phyloP scores from a whole-genome alignment of 2,888 invertebrate genomes.

The Panzeria rudis region DNA sequence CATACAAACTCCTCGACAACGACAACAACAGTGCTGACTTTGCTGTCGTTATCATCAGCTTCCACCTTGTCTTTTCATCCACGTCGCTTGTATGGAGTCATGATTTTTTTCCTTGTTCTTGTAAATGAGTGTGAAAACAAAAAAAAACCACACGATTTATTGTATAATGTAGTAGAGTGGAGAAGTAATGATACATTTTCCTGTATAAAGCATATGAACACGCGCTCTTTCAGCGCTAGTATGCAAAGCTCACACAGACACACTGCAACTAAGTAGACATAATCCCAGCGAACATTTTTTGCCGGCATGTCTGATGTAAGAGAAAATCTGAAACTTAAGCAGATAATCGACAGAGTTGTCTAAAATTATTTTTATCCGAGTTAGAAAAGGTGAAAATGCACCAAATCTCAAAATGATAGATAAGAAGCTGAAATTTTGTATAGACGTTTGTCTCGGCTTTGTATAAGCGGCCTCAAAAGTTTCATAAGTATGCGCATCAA shows the following conservation, averaged over 20 bases:
- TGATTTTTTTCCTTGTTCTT: slow-evolving; percentile 25
- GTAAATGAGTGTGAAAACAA: slow-evolving; percentile 14
- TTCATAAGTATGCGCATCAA: too few relatives aligned
- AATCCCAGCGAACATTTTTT: too few relatives aligned
- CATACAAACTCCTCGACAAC: slow-evolving; percentile 18
- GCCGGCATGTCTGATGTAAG: too few relatives aligned
- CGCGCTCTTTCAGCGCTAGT: slow-evolving; percentile 51
- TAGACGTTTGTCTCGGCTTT: too few relatives aligned
- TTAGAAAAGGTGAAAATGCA: too few relatives aligned
- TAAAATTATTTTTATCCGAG: too few relatives aligned
- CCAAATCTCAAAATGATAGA: too few relatives aligned
- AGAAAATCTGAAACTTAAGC: too few relatives aligned
- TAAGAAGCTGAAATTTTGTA: too few relatives aligned
- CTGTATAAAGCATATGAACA: slow-evolving; percentile 57
- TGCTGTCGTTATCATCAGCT: slow-evolving; percentile 29
- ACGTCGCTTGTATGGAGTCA: slow-evolving; percentile 10
- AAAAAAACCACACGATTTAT: slow-evolving; percentile 49
- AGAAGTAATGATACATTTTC: slow-evolving; percentile 19
- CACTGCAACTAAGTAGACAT: too few relatives aligned
- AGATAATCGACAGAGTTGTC: too few relatives aligned
- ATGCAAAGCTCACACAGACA: not conserved
- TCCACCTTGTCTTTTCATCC: slow-evolving; percentile 34
- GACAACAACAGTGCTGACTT: not conserved
- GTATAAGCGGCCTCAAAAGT: too few relatives aligned
- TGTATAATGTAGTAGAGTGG: not conserved